Conservation (phyloP, 30 jellyfish, hydroid and myxozoan genomes). For the Aurelia aurita complex sp. Pacific region DNA sequence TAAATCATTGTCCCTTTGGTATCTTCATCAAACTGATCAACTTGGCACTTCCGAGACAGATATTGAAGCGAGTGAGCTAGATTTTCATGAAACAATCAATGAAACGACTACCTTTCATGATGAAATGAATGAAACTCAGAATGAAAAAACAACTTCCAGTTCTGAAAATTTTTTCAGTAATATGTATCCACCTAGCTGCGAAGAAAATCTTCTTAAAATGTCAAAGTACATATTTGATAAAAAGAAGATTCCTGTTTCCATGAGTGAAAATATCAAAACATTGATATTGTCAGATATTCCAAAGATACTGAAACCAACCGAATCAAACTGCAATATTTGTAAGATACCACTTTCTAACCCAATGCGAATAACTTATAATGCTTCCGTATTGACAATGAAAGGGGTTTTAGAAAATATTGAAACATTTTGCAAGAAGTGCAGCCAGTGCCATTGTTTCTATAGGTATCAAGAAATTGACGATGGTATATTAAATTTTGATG, state of each 20-base stretch:
- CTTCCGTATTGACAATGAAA: slow-evolving; percentile 11
- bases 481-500: slow-evolving; percentile 65
- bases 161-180: background rate
- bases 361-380: slow-evolving; percentile 2
- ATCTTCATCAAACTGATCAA: slow-evolving; percentile 18
- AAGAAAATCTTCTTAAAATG: slow-evolving; percentile 15
- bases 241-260: slow-evolving; percentile 8
- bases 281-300: background rate
- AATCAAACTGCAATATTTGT: slow-evolving; percentile 19
- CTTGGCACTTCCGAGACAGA: background rate
- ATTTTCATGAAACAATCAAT: background rate
- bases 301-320: slow-evolving; percentile 17
- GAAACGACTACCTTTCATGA: background rate
- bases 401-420: slow-evolving; percentile 19
- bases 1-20: slow-evolving; percentile 54
- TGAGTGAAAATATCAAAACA: background rate
- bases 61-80: too few species aligned
- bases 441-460: slow-evolving; percentile 31
- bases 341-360: background rate
- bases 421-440: slow-evolving; percentile 40
- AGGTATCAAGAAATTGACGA: slow-evolving; percentile 63
- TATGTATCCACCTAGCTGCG: slow-evolving; percentile 3
- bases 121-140: background rate
- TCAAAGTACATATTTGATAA: slow-evolving; percentile 7
- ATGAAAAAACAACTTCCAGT: background rate